Evolutionary conservation across 1,140 invertebrate species (phyloP), one percentile per base, ranked within the genome.

Genomic region (Ephestia elutella): DNA sequence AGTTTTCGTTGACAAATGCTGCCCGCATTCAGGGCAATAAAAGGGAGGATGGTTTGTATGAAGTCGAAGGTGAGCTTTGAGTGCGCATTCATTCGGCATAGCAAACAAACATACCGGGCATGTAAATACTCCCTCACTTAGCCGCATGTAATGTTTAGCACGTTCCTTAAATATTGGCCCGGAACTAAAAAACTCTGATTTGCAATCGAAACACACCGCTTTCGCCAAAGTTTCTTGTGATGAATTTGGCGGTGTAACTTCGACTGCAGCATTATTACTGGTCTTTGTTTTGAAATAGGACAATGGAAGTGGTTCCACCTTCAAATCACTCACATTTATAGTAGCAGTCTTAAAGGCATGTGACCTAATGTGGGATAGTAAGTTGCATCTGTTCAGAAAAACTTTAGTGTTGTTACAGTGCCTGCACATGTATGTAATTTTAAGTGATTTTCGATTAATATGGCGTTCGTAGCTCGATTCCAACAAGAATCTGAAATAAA

Each of bases 21-120:
- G 68, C 0, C 90, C 90, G 78, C 90, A 91, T 73, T 91, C 90
- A 4, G 90, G 89, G 62, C 90, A 91, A 54, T 82, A 82, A 71
- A 67, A 89, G 19, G 90, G 90, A n/a, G 82, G 65, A 21, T 54
- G 57, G 60, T 75, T 82, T 13, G 80, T 68, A 73, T 91, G 90
- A 21, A 90, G 68, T 35, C 89, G 78, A 53, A 85, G 55, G 70
- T 91, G 90, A 19, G 89, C 80, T 69, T 68, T 74, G 4, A 89
- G 62, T 17, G 78, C 86, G 79, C 90, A 91, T 17, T 53, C 65
- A 18, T 82, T 88, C 3, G 89, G 80, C 48, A 90, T 74, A 53
- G 86, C 73, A 61, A 87, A 89, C 54, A 87, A 78, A 69, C 90
- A 91, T 35, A 88, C 57, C 19, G 79, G 76, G 59, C 86, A 88